Base-by-base conservation (phyloP, 1,140 invertebrate genomes). In the Coboldia fuscipes region DNA sequence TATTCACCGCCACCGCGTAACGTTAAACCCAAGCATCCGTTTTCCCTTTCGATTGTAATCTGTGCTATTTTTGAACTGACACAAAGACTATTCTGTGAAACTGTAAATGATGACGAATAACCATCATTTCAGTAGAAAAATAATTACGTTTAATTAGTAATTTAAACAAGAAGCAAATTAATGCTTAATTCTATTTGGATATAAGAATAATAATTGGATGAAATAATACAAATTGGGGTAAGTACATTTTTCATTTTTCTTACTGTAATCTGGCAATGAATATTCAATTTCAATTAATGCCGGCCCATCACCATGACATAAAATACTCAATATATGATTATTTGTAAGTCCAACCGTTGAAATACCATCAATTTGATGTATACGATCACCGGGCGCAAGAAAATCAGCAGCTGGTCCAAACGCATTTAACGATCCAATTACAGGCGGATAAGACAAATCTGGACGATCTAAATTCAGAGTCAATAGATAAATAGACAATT, bases 11-110 rank as follows among this genome's bases (percentile, higher is more conserved):
- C 88, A 1, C 81, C 81, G 18, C 88, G 60, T 16, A 94, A 58
- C 2, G 83, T 92, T 22, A 96, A 74, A 0, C 88, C 89, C 32
- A 90, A 69, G 26, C 83, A 86, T 2, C 79, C 80, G 30, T 70
- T 72, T 29, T 86, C 76, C 43, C 83, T 70, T 50, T 84, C 75
- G 19, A 84, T 63, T 0, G 70, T 67, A 10, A 83, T 70, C 45
- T 78, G 73, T 31, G 75, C 72, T 35, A 78, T 59, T 48, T 76
- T 75, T 18, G 73, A 74, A 15, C 69, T 73, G 9, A 78, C 68
- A 42, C 73, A 75, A 2, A 65, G 57, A 43, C 59, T 72, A 48
- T 61, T 74, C 53, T 63, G 65, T 18, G 61, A 71, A 41, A 60
- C 70, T 68, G 54, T 45, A 33, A 31, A 22, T 30, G n/a, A n/a